Conservation (phyloP, 2,797 vertebrate genomes). For the Centroberyx gerrardi region DNA sequence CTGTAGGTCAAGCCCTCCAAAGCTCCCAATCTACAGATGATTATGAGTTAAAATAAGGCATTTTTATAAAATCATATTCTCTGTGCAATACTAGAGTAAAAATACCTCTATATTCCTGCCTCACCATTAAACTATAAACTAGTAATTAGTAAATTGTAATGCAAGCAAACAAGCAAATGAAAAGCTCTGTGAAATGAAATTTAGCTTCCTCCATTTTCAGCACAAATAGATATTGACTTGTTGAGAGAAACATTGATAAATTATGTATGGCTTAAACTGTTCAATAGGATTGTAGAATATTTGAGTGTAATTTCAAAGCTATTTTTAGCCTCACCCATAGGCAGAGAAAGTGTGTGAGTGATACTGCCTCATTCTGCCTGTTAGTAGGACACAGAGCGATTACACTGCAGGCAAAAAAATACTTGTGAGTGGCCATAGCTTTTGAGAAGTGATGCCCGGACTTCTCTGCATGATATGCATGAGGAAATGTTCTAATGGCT, state of each 20-base stretch:
- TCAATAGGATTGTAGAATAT: conserved; percentile 28
- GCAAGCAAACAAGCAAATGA: background rate
- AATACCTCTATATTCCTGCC: no score
- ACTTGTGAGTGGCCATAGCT: background rate
- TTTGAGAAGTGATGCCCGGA: background rate
- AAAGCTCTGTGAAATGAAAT: background rate
- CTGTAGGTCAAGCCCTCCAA: background rate
- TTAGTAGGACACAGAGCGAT: conserved; percentile 15
- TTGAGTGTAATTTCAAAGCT: conserved; percentile 28
- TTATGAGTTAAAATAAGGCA: background rate
- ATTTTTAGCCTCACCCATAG: background rate
- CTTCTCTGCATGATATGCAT: conserved; percentile 9
- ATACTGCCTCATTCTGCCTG: conserved; percentile 17
- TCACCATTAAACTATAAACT: background rate
- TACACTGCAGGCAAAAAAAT: conserved; percentile 10
- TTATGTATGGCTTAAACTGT: conserved; percentile 19
- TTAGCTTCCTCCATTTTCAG: background rate
- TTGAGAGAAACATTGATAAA: conserved; percentile 20
- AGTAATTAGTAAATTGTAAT: background rate
- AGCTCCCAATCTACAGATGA: background rate
- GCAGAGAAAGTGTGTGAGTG: conserved; percentile 17
- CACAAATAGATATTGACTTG: background rate
- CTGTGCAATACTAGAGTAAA: background rate
- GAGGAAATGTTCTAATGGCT: background rate
- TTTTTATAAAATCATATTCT: conserved; percentile 1